Conservation (phyloP, 2,888 invertebrate species). For the Mamestra brassicae region DNA sequence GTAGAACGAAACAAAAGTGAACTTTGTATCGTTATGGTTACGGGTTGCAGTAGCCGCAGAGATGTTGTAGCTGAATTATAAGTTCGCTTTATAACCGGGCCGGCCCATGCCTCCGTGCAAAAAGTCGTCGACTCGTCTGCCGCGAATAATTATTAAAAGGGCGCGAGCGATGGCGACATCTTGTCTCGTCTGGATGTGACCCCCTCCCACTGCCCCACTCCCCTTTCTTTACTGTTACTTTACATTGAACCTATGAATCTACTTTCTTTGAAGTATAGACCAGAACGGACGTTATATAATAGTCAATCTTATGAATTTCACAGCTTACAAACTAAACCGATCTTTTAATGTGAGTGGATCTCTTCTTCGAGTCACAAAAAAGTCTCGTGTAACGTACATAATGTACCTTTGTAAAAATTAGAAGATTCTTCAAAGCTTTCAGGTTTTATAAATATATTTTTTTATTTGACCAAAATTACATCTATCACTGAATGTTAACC, state of each 20-base stretch:
- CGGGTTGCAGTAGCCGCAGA: conserved; percentile 61
- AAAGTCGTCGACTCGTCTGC: conserved; percentile 83
- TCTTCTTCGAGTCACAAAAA: conserved; percentile 5
- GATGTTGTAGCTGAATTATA: conserved; percentile 63
- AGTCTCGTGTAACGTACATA: not conserved
- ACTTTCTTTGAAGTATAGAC: conserved; percentile 10
- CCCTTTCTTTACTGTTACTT: conserved; percentile 60
- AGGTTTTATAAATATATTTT: not conserved
- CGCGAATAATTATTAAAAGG: conserved; percentile 83
- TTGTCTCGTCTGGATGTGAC: conserved; percentile 78
- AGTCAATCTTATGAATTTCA: conserved; percentile 7
- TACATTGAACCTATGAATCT: conserved; percentile 56
- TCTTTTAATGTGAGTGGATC: conserved; percentile 1
- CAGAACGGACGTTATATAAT: conserved; percentile 9
- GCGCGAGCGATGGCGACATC: conserved; percentile 82
- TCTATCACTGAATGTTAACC: conserved; percentile 5
- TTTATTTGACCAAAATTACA: not conserved
- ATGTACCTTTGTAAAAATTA: not conserved
- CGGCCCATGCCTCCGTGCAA: conserved; percentile 75
- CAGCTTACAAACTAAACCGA: not conserved
- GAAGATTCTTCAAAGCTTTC: not conserved
- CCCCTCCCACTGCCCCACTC: conserved; percentile 61
- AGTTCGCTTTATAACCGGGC: conserved; percentile 71
- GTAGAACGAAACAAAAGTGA: conserved; percentile 60
- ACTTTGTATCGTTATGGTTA: conserved; percentile 65